Conservation (phyloP, 2,113 vertebrate species). For the Anolis carolinensis region DNA sequence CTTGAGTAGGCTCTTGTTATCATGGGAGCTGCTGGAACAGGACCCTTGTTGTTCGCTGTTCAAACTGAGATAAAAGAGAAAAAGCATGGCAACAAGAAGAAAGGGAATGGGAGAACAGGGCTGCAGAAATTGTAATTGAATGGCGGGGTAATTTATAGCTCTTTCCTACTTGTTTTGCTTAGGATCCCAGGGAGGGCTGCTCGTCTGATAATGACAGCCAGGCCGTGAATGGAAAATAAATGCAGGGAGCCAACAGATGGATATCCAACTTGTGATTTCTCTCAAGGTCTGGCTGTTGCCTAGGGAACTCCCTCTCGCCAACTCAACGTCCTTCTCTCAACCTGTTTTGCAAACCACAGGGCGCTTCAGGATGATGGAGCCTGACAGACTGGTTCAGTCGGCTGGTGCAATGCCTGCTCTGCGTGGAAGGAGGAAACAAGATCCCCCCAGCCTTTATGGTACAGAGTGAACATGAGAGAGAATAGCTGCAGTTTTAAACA, state of each 20-base stretch:
- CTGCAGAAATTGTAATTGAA: background rate
- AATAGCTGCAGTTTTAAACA: background rate
- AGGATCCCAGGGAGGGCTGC: background rate
- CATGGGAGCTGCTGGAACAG: background rate
- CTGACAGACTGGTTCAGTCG: background rate
- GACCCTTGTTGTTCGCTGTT: background rate
- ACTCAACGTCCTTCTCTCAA: background rate
- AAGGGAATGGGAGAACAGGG: background rate
- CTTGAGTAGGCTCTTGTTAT: background rate
- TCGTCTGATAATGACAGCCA: background rate
- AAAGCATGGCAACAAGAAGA: background rate
- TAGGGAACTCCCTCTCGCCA: slow-evolving; percentile 13
- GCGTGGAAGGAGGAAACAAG: background rate
- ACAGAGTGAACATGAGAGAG: background rate
- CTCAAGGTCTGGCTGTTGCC: slow-evolving; percentile 10
- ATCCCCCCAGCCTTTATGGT: background rate
- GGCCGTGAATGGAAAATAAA: background rate
- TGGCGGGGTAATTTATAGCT: background rate
- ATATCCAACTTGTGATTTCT: background rate
- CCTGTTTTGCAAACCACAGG: slow-evolving; percentile 1
- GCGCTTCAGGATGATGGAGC: background rate
- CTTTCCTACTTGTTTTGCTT: background rate
- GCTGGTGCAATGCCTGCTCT: background rate
- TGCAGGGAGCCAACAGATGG: slow-evolving; percentile 5
- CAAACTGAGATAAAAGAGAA: background rate